Evolutionary conservation across 2,888 invertebrate species (phyloP), one percentile per base, ranked within the genome.

Genomic region (Melolontha melolontha): DNA sequence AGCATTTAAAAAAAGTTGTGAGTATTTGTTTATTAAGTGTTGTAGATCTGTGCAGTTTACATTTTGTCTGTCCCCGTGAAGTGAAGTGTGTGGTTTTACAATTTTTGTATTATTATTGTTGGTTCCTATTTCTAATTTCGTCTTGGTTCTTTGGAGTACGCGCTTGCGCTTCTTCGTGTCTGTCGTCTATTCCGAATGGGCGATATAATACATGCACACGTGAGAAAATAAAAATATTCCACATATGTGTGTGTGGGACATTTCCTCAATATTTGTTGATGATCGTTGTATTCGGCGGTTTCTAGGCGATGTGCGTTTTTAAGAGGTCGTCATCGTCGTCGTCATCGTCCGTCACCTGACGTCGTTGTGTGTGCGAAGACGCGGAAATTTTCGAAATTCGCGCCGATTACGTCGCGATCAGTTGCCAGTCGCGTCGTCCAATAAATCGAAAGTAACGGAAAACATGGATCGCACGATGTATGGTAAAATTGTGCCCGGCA

Each of bases 381-480:
- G 57, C 27, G 55, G 17, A 51, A 40, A 54, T 10, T 17, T 66
- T 66, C 41, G 47, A 67, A 63, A 63, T 69, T 66, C 63, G 66
- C 49, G 41, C 55, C 51, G 12, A 51, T 49, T 10, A 10, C 34
- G 34, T 34, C 34, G 34, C 40, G 49, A 29, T 8, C n/a, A 41
- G 11, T 41, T 7, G 55, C 40, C 16, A 14, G 22, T 22, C 39
- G 12, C 41, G n/a, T 22, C 10, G 34, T 29, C 34, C 57, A 7
- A 14, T 12, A 17, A 5, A 5, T 4, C 5, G 14, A 57, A 14
- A n/a, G 6, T 2, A 29, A 17, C 7, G 14, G 8, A 4, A 22
- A 47, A 16, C 78, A 94, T 95, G 94, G 94, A 95, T 88, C 89
- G 94, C 82, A 92, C 93, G 82, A 94, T 94, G 93, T 95, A 95